Conservation (phyloP, 2,888 invertebrate genomes). For the Drosophila fulvimacula region DNA sequence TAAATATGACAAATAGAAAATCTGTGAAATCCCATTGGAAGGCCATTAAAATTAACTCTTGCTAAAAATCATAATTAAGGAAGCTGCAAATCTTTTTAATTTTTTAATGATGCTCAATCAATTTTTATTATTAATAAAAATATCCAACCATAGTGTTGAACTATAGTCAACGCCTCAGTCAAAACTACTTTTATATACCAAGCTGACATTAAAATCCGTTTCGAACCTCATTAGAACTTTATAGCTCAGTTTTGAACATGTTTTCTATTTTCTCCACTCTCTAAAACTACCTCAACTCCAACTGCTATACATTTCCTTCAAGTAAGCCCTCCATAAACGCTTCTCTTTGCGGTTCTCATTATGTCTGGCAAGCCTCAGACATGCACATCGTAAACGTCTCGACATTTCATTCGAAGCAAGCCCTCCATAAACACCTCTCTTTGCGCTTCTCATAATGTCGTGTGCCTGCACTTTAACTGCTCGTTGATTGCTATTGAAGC, state of each 20-base stretch:
- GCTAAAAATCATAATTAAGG: background rate
- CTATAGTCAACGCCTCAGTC: background rate
- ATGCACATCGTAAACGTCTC: background rate
- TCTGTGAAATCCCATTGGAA: background rate
- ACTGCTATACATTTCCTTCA: too few relatives aligned
- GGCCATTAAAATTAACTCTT: background rate
- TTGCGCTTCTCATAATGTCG: slow-evolving; percentile 17
- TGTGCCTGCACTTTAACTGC: background rate
- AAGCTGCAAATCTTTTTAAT: background rate
- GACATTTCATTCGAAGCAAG: background rate
- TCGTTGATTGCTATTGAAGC: slow-evolving; percentile 13
- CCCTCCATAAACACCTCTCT: slow-evolving; percentile 8
- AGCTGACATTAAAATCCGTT: too few relatives aligned
- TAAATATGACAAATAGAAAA: background rate
- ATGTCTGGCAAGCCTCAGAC: background rate
- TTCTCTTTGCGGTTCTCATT: background rate
- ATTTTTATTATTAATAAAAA: slow-evolving; percentile 2
- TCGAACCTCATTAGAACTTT: background rate
- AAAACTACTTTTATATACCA: background rate
- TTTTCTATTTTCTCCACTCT: background rate
- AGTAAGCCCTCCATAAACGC: background rate
- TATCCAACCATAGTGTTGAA: background rate
- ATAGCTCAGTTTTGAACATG: background rate
- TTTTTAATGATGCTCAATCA: background rate
- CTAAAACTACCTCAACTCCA: too few relatives aligned